phyloP scores from a whole-genome alignment of 2,113 vertebrate species.

The Haemorhous mexicanus region DNA sequence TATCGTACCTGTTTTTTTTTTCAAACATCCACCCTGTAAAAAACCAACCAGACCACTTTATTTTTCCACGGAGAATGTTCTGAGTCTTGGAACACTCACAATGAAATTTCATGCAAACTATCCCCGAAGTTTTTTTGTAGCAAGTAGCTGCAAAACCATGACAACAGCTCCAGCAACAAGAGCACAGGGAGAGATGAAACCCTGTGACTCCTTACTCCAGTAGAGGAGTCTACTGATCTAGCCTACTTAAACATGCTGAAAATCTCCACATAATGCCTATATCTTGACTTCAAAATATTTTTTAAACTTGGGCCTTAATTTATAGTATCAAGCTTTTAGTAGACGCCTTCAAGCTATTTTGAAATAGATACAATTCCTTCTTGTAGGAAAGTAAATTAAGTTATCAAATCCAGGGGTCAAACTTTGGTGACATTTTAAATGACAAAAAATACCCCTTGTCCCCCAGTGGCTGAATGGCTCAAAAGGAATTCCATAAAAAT shows the following conservation, averaged over 20 bases:
- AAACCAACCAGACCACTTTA: fast-evolving
- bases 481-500: background rate
- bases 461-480: background rate
- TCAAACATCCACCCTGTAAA: background rate
- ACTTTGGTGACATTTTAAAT: background rate
- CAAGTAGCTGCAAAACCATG: background rate
- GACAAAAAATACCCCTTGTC: no score
- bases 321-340: background rate
- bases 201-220: background rate
- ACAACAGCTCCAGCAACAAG: background rate
- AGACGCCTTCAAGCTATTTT: background rate
- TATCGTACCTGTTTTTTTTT: background rate
- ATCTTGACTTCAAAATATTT: background rate
- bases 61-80: background rate
- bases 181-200: background rate
- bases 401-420: background rate
- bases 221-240: background rate
- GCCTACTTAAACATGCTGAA: background rate
- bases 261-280: background rate
- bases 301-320: background rate
- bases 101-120: background rate
- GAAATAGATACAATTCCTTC: background rate
- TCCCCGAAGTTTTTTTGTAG: background rate
- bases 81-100: background rate
- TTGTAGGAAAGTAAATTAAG: background rate